Evolutionary conservation across 2,888 invertebrate species (phyloP).

Genomic region (Lasioglossum pauxillum): DNA sequence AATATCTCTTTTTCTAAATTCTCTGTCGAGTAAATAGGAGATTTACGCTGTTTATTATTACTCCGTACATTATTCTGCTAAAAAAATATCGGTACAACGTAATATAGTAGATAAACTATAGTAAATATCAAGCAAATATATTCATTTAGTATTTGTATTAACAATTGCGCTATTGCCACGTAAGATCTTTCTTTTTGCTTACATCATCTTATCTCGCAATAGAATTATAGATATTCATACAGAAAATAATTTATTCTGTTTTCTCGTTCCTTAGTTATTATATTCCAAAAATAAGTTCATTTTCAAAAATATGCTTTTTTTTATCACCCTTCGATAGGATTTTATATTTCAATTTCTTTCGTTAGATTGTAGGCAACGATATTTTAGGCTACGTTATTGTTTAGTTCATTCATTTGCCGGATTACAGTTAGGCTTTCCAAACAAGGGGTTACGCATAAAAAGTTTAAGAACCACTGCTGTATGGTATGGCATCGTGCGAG

Average conservation of each 20-base stretch:
- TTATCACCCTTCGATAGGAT: not conserved
- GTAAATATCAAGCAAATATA: conserved; percentile 3
- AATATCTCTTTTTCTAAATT: conserved; percentile 15
- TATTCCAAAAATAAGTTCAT: conserved; percentile 43
- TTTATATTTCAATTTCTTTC: not conserved
- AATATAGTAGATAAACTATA: conserved; percentile 22
- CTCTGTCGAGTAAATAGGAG: not conserved
- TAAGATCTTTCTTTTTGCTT: not conserved
- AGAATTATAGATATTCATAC: conserved; percentile 13
- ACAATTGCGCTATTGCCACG: not conserved
- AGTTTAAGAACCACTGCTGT: conserved; percentile 58
- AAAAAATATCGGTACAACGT: conserved; percentile 21
- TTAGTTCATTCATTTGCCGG: conserved; percentile 5
- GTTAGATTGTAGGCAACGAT: conserved; percentile 4
- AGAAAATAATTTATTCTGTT: conserved; percentile 29
- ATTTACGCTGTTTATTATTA: not conserved
- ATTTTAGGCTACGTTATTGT: conserved; percentile 17
- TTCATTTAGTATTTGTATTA: not conserved
- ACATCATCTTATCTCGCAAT: conserved; percentile 17
- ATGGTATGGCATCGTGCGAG: conserved; percentile 71
- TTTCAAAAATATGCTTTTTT: conserved; percentile 28
- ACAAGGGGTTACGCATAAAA: conserved; percentile 45
- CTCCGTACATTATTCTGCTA: not conserved
- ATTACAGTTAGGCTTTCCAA: conserved; percentile 22
- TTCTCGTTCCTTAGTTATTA: conserved; percentile 25